Percentiles rank a stretch among this genome's conserved stretches.
These are phyloP conservation scores for Hyles vespertilio DNA, from an alignment of 1,140 invertebrate genomes.

Conservation along the genomic window DNA sequence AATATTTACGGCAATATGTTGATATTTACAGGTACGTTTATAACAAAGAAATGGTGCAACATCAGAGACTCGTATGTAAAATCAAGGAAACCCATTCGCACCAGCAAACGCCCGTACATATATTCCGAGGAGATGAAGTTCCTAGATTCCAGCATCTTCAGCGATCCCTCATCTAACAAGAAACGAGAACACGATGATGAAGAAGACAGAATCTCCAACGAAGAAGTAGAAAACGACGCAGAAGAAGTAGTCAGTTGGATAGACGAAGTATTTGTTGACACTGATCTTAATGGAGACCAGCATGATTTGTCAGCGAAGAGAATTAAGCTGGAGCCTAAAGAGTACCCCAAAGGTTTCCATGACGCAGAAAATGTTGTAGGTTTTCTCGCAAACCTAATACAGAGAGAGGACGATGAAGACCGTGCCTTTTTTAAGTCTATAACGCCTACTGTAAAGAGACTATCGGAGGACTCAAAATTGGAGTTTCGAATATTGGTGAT, in stretches of 20 bases:
- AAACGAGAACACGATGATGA: neutral
- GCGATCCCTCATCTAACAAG: neutral
- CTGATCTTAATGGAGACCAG: constrained; percentile 15
- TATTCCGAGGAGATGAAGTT: constrained; percentile 32
- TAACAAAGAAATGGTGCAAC: constrained; percentile 49
- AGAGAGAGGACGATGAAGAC: constrained; percentile 44
- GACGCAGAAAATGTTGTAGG: constrained; percentile 29
- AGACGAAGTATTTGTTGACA: constrained; percentile 34
- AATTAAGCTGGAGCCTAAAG: constrained; percentile 23
- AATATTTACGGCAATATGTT: neutral
- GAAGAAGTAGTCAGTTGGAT: constrained; percentile 24
- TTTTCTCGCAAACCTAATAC: constrained; percentile 32
- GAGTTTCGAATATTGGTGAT: constrained; percentile 44
- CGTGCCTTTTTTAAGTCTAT: constrained; percentile 48
- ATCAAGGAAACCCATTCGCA: constrained; percentile 19
- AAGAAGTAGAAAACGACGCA: constrained; percentile 20
- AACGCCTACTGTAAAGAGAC: constrained; percentile 33
- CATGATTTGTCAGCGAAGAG: constrained; percentile 17
- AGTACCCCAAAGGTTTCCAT: constrained; percentile 7
- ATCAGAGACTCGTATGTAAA: constrained; percentile 42
- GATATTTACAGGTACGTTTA: constrained; percentile 27
- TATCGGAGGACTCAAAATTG: constrained; percentile 36
- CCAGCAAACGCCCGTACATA: constrained; percentile 28
- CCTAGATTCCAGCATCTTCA: constrained; percentile 23
- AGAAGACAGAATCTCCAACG: constrained; percentile 15